These are phyloP conservation scores for Acleris laterana DNA, from an alignment of 2,888 invertebrate species.

Conservation along the genomic window DNA sequence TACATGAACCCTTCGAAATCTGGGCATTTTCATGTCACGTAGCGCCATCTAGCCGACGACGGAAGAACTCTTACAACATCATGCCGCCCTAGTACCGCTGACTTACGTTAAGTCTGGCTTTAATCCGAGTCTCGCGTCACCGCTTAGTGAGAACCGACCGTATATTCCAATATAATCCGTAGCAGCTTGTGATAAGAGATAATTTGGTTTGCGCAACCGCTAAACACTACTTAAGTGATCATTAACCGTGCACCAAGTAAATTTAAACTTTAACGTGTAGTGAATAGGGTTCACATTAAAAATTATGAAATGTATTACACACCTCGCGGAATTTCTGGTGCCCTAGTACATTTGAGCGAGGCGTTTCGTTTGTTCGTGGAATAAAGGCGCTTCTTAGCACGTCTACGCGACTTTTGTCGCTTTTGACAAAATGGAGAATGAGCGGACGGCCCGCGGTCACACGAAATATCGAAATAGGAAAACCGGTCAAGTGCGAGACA, in stretches of 20 bases:
- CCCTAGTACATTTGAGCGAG: constrained; percentile 44
- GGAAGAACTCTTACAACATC: constrained; percentile 23
- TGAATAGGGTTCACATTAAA: constrained; percentile 21
- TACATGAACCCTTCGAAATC: not conserved
- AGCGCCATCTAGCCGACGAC: constrained; percentile 25
- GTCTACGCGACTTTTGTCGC: constrained; percentile 1
- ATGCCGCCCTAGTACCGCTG: constrained; percentile 45
- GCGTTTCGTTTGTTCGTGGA: constrained; percentile 40
- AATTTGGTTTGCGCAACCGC: constrained; percentile 20
- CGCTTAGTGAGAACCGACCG: constrained; percentile 3
- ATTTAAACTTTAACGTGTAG: accelerated
- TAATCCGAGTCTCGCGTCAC: constrained; percentile 39
- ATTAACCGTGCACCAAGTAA: constrained; percentile 4
- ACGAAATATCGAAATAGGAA: too few relatives aligned
- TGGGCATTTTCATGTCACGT: not conserved
- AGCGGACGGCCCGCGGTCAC: too few relatives aligned
- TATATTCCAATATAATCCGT: constrained; percentile 25
- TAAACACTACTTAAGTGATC: constrained; percentile 10
- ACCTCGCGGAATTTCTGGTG: constrained; percentile 37
- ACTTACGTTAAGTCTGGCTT: constrained; percentile 47
- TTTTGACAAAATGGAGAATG: not conserved
- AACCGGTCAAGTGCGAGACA: too few relatives aligned
- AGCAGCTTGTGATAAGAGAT: constrained; percentile 4
- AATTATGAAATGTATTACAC: constrained; percentile 5
- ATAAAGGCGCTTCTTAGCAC: constrained; percentile 22